Percentiles rank a stretch among this genome's conserved stretches.
Evolutionary conservation across 1,140 invertebrate genomes (phyloP).

Genomic region (Coelopa frigida): DNA sequence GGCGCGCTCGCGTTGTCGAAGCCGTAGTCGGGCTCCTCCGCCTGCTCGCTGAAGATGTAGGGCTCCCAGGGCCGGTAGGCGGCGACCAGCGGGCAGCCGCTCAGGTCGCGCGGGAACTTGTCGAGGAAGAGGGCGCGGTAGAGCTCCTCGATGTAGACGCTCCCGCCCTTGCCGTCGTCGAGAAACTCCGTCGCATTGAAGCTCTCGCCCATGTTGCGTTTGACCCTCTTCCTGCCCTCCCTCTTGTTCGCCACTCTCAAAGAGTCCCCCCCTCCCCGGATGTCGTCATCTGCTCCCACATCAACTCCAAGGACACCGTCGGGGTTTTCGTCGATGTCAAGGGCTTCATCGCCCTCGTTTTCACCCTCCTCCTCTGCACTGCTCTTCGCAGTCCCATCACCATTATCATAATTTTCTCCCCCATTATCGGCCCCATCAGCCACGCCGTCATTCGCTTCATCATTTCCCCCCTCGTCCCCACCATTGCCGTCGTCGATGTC

Average conservation of each 20-base stretch:
- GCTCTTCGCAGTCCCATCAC: neutral
- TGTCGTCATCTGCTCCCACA: neutral
- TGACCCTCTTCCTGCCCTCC: neutral
- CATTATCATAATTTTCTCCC: neutral
- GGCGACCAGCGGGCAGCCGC: slow-evolving; percentile 31
- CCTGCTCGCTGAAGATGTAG: slow-evolving; percentile 25
- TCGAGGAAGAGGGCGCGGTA: slow-evolving; percentile 24
- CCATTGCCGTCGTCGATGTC: neutral
- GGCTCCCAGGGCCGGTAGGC: slow-evolving; percentile 38
- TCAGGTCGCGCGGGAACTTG: slow-evolving; percentile 35
- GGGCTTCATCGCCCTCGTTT: neutral
- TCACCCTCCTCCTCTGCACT: neutral
- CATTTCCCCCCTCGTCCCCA: neutral
- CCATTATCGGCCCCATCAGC: neutral
- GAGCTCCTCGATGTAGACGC: slow-evolving; percentile 21
- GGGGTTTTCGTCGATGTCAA: neutral
- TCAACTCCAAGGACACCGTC: slow-evolving; percentile 1
- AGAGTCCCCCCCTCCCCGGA: no score
- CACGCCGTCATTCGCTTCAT: neutral
- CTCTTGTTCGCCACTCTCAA: slow-evolving; percentile 5
- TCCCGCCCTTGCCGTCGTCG: no score
- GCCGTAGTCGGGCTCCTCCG: slow-evolving; percentile 8
- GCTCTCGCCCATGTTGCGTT: neutral
- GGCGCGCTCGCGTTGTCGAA: neutral
- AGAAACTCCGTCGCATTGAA: neutral